These are phyloP conservation scores for Sturnira hondurensis DNA, from an alignment of 2,113 vertebrate species.

Conservation along the genomic window DNA sequence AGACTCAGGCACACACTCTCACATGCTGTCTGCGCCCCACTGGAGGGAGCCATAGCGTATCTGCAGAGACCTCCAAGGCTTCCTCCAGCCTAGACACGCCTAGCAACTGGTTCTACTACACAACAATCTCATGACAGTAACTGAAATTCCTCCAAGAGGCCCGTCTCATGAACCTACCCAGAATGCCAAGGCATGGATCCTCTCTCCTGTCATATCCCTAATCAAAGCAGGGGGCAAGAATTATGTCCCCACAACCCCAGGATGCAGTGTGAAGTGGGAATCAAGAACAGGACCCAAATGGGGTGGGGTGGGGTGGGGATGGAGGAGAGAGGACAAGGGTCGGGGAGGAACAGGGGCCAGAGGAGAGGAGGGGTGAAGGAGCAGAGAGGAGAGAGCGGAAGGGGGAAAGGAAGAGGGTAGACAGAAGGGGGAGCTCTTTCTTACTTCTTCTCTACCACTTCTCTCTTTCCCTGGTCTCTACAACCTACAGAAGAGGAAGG, in stretches of 20 bases:
- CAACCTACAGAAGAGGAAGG: background rate
- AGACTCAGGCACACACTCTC: background rate
- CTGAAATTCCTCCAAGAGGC: background rate
- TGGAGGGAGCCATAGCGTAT: background rate
- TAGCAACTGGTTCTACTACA: background rate
- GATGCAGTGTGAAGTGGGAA: background rate
- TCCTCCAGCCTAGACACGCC: background rate
- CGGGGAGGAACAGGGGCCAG: background rate
- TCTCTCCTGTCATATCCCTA: background rate
- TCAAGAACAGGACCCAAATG: background rate
- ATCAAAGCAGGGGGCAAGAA: background rate
- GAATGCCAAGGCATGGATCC: background rate
- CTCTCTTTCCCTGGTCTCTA: background rate
- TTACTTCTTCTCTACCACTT: background rate
- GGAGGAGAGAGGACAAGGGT: background rate
- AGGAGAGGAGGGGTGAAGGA: background rate
- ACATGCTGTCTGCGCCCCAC: background rate
- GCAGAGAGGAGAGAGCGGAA: background rate
- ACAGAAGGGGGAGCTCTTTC: background rate
- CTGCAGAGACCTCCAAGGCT: background rate
- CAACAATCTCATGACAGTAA: background rate
- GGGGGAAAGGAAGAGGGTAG: background rate
- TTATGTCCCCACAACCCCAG: background rate
- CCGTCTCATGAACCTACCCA: background rate
- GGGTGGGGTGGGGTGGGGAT: background rate